phyloP scores from a whole-genome alignment of 2,113 vertebrate species.

The Corvus moneduloides region DNA sequence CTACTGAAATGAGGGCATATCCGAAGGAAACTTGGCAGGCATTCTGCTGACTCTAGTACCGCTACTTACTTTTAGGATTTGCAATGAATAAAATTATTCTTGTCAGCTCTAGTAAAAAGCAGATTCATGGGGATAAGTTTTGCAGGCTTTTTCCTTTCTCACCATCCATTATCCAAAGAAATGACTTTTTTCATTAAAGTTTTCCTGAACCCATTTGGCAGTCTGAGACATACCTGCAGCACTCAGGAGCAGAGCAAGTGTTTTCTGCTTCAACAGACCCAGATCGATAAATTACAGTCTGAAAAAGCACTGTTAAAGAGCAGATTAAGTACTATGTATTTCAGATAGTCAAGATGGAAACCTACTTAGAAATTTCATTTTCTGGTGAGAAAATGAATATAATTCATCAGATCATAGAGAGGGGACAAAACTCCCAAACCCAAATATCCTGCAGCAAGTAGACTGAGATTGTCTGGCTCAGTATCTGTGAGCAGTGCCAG shows the following conservation, averaged over 20 bases:
- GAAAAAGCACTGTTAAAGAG: not conserved
- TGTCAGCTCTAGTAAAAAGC: not conserved
- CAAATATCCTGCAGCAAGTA: not conserved
- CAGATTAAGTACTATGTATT: not conserved
- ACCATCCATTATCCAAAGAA: not conserved
- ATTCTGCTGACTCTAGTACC: not conserved
- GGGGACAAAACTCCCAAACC: fast-evolving
- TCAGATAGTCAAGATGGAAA: not conserved
- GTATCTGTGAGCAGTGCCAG: not conserved
- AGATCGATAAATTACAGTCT: not conserved
- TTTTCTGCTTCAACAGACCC: not conserved
- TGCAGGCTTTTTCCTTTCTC: not conserved
- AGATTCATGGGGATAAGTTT: not conserved
- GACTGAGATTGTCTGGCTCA: not conserved
- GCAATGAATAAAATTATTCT: slow-evolving; percentile 15
- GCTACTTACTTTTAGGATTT: not conserved
- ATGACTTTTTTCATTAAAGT: not conserved
- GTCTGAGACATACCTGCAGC: not conserved
- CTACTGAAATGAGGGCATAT: not conserved
- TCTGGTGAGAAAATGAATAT: not conserved
- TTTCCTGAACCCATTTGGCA: not conserved
- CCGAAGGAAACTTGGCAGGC: not conserved
- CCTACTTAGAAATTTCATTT: not conserved
- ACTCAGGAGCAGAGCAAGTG: not conserved
- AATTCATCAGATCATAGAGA: not conserved